Percentiles rank a stretch among this genome's conserved stretches.
Evolutionary conservation across 2,888 invertebrate species (phyloP).

Genomic region (Tanytarsus gracilentus): DNA sequence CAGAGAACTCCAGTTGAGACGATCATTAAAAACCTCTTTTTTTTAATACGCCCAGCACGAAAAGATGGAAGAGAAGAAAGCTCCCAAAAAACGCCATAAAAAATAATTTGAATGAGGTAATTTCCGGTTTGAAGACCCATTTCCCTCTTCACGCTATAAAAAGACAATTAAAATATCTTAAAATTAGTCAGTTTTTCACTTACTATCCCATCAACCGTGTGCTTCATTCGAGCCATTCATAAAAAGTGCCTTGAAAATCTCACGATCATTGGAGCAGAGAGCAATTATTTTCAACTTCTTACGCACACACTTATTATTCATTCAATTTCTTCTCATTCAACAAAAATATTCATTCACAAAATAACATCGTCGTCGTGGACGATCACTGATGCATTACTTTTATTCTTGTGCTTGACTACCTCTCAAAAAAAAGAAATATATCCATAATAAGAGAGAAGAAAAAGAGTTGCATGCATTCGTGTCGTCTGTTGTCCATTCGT

Average conservation of each 20-base stretch:
- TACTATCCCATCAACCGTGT: too few species aligned
- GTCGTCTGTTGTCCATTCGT: too few species aligned
- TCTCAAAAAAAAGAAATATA: background rate
- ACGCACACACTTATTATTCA: background rate
- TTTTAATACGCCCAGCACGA: too few species aligned
- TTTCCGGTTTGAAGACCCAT: background rate
- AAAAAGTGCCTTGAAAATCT: conserved; percentile 1
- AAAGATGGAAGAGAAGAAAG: background rate
- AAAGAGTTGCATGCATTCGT: conserved; percentile 10
- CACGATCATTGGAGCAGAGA: conserved; percentile 12
- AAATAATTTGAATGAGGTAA: background rate
- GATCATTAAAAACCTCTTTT: too few species aligned
- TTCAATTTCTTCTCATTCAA: background rate
- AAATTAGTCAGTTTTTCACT: conserved; percentile 9
- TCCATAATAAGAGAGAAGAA: background rate
- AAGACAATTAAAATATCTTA: background rate
- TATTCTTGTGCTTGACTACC: background rate
- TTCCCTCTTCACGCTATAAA: conserved; percentile 14
- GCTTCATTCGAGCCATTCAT: background rate
- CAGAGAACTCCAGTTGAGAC: too few species aligned
- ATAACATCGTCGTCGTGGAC: background rate
- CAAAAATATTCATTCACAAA: background rate
- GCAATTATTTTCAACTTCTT: conserved; percentile 5
- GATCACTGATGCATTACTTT: background rate
- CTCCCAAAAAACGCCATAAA: background rate